Conservation (phyloP, 2,113 vertebrate species). For the Onychostruthus taczanowskii region DNA sequence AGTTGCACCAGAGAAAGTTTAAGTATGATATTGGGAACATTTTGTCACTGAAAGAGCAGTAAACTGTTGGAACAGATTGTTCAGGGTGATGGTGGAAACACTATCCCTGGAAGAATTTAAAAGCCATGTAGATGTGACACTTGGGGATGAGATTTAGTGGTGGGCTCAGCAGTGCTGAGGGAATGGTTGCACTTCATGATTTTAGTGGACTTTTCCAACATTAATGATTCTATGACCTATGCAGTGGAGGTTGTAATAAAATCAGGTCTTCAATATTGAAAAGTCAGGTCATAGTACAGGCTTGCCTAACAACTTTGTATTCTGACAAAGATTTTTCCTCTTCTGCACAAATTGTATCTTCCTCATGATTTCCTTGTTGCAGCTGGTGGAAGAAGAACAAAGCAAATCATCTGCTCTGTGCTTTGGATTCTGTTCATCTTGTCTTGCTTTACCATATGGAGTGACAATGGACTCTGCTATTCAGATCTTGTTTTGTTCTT, state of each 20-base stretch:
- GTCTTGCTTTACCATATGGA: neutral
- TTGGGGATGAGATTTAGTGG: neutral
- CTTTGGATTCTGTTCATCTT: neutral
- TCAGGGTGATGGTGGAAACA: too few species aligned
- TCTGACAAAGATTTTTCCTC: neutral
- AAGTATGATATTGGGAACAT: neutral
- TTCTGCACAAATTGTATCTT: neutral
- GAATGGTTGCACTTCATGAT: neutral
- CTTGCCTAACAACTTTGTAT: neutral
- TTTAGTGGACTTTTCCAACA: neutral
- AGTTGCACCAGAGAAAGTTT: rapidly evolving
- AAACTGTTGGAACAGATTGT: neutral
- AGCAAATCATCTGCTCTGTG: neutral
- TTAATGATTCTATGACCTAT: neutral
- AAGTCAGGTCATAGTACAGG: neutral
- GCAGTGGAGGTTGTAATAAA: neutral
- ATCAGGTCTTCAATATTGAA: neutral
- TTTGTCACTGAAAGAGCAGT: neutral
- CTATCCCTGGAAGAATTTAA: neutral
- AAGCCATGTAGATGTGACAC: neutral
- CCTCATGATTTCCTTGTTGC: neutral
- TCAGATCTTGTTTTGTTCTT: constrained; percentile 1
- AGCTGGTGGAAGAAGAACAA: constrained; percentile 21
- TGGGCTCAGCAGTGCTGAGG: neutral
- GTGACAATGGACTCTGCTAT: neutral